A percentile compares a stretch with the other conserved stretches of the same genome.
Evolutionary conservation across 2,797 vertebrate genomes (phyloP).

Genomic region (Enteromius paludinosus): DNA sequence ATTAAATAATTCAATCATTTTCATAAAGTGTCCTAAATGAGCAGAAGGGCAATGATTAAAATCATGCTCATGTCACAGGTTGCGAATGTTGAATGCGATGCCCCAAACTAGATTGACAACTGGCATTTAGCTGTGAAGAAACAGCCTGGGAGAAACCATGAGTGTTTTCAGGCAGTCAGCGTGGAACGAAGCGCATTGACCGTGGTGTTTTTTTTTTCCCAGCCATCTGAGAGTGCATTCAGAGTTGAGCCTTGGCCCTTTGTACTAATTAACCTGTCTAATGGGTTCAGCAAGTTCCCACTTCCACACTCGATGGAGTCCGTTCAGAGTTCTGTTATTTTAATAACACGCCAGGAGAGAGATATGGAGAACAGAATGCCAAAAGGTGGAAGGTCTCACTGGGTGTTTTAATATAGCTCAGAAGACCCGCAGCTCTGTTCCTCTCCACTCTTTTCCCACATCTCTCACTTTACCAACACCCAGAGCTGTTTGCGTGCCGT

Average conservation of each 20-base stretch:
- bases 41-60: constrained; percentile 65
- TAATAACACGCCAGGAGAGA: constrained; percentile 70
- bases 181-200: constrained; percentile 56
- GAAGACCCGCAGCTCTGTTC: constrained; percentile 50
- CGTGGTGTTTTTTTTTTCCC: constrained; percentile 43
- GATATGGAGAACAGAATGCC: constrained; percentile 74
- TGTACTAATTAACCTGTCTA: constrained; percentile 83
- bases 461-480: constrained; percentile 29
- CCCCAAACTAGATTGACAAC: constrained; percentile 71
- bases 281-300: constrained; percentile 76
- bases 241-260: constrained; percentile 71
- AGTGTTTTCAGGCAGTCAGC: constrained; percentile 16
- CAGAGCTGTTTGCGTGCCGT: constrained; percentile 39
- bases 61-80: constrained; percentile 64
- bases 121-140: constrained; percentile 72
- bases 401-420: constrained; percentile 63
- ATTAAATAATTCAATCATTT: constrained; percentile 24
- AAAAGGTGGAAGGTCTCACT: constrained; percentile 77
- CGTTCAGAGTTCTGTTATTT: constrained; percentile 59
- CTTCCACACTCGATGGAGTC: constrained; percentile 57
- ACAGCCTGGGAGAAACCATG: constrained; percentile 4
- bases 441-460: constrained; percentile 16
- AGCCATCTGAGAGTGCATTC: constrained; percentile 72
- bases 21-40: constrained; percentile 16
- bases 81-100: constrained; percentile 62